Conservation (phyloP, 2,888 invertebrate species). For the Cyaniris semiargus region DNA sequence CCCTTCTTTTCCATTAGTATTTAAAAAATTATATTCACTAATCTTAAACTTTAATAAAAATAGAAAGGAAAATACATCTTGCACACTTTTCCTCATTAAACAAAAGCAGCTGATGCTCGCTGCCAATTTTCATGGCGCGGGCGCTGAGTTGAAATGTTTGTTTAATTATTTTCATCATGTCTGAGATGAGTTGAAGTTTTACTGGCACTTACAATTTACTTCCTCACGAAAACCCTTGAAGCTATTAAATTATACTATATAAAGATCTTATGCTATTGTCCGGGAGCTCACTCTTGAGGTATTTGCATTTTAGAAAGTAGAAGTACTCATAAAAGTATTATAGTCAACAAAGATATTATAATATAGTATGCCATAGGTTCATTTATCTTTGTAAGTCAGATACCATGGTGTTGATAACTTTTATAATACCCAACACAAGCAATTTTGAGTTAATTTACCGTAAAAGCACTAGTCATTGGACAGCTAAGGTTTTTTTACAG, state of each 20-base stretch:
- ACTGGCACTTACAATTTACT: constrained; percentile 20
- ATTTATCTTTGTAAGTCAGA: too few relatives aligned
- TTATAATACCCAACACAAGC: too few relatives aligned
- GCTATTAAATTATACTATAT: constrained; percentile 13
- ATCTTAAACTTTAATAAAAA: not conserved
- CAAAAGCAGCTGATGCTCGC: not conserved
- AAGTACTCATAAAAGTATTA: not conserved
- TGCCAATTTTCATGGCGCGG: constrained; percentile 5
- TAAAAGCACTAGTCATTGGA: too few relatives aligned
- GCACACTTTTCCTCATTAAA: not conserved
- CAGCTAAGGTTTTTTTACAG: too few relatives aligned
- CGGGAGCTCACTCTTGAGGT: not conserved
- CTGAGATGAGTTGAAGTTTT: constrained; percentile 13
- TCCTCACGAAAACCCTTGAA: constrained; percentile 11
- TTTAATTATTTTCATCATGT: constrained; percentile 20
- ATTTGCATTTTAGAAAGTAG: not conserved
- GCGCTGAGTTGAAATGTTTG: constrained; percentile 9
- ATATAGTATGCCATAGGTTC: too few relatives aligned
- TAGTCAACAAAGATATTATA: not conserved
- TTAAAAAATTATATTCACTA: not conserved
- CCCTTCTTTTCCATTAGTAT: too few relatives aligned
- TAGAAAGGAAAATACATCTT: not conserved
- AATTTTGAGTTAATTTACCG: too few relatives aligned
- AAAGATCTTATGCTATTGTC: constrained; percentile 5
- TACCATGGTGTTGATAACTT: too few relatives aligned